Evolutionary conservation across 2,888 invertebrate species (phyloP).

Genomic region (Melieria crassipennis): DNA sequence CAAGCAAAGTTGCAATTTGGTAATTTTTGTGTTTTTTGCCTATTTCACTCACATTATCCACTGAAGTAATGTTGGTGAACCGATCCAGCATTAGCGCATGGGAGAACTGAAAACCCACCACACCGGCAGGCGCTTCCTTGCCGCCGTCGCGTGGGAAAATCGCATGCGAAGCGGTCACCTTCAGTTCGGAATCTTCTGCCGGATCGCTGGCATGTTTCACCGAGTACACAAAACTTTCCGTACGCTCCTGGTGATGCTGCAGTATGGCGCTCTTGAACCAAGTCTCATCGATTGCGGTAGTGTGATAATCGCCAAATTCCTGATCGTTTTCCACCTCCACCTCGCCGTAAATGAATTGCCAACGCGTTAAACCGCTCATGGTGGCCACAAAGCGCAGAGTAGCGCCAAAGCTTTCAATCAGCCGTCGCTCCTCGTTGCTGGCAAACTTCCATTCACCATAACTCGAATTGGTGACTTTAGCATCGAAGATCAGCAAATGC

Average conservation of each 20-base stretch:
- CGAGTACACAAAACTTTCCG: slow-evolving; percentile 80
- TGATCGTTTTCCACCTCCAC: slow-evolving; percentile 67
- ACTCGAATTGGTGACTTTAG: slow-evolving; percentile 74
- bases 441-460: slow-evolving; percentile 70
- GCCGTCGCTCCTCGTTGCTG: slow-evolving; percentile 67
- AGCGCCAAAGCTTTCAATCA: slow-evolving; percentile 77
- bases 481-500: slow-evolving; percentile 87
- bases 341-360: slow-evolving; percentile 79
- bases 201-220: slow-evolving; percentile 72
- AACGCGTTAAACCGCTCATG: slow-evolving; percentile 87
- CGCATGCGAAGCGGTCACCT: slow-evolving; percentile 84
- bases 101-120: slow-evolving; percentile 87
- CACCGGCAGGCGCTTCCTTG: slow-evolving; percentile 84
- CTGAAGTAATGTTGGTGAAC: slow-evolving; percentile 76
- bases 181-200: slow-evolving; percentile 68
- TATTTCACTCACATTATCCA: slow-evolving; percentile 62
- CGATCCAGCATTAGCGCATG: slow-evolving; percentile 75
- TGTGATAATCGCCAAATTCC: slow-evolving; percentile 81
- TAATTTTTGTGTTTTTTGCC: neutral
- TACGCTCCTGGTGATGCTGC: slow-evolving; percentile 78
- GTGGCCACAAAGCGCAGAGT: slow-evolving; percentile 86
- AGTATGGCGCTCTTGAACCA: slow-evolving; percentile 93
- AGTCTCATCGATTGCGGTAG: slow-evolving; percentile 84
- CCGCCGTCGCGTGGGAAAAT: slow-evolving; percentile 83
- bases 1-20: neutral